These are phyloP conservation scores for Pampus argenteus DNA, from an alignment of 2,797 vertebrate genomes.

Conservation along the genomic window DNA sequence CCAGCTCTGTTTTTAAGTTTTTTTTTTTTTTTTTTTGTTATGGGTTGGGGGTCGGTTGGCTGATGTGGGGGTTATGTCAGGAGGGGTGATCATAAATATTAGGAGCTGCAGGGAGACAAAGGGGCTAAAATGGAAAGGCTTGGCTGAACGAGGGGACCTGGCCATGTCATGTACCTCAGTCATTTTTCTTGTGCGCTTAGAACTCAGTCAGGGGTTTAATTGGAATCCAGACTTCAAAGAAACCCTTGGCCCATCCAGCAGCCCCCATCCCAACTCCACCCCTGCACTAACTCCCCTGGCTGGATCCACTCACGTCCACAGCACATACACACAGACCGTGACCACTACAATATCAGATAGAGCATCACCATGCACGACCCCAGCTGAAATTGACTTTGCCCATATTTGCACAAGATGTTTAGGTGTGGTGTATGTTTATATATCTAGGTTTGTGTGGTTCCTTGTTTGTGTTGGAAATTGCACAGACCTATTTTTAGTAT, in stretches of 20 bases:
- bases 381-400: conserved; percentile 78
- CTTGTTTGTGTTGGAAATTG: conserved; percentile 65
- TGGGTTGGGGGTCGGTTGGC: conserved; percentile 28
- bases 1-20: conserved; percentile 73
- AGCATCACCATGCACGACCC: conserved; percentile 77
- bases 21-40: conserved; percentile 34
- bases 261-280: conserved; percentile 78
- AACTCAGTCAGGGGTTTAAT: conserved; percentile 99
- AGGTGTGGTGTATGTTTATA: conserved; percentile 39
- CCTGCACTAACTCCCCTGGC: conserved; percentile 80
- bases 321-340: conserved; percentile 73
- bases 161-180: conserved; percentile 95
- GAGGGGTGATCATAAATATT: conserved; percentile 90
- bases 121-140: conserved; percentile 91
- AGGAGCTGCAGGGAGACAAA: conserved; percentile 90
- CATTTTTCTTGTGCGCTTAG: conserved; percentile 96
- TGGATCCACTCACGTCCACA: conserved; percentile 78
- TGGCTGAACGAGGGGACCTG: conserved; percentile 91
- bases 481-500: conserved; percentile 29
- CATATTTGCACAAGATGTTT: conserved; percentile 74
- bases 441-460: conserved; percentile 35
- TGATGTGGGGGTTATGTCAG: conserved; percentile 86
- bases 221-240: conserved; percentile 99
- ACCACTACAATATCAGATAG: conserved; percentile 81
- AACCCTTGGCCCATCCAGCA: conserved; percentile 88